Evolutionary conservation across 2,113 vertebrate species (phyloP), one percentile per base, ranked within the genome.

Genomic region (Myrmecophaga tridactyla): DNA sequence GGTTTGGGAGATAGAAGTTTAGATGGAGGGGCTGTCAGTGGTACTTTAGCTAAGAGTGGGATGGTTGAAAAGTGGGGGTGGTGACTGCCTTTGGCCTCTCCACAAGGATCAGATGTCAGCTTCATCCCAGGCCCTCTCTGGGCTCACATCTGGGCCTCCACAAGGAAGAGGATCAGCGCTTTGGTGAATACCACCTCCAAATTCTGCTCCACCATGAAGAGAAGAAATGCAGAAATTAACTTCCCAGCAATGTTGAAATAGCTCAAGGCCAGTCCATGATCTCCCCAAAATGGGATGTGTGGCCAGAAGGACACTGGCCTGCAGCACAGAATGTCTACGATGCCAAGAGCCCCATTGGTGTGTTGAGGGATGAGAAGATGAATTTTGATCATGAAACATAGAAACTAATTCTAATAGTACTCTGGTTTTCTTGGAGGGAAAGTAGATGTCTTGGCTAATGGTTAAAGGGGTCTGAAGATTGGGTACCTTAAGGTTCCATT

Each of bases 1-100:
- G 98, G 98, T 98, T 98, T 98, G 98, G 99, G 97, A 98, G 98
- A 99, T 98, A 98, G 98, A 98, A 98, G 98, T 98, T 98, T 97
- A 98, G 97, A 98, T 98, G 98, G 98, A 98, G 98, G 98, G 98
- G 97, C 98, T 99, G 98, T 99, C 99, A 98, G 97, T 95, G 97
- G 96, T 98, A 91, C 97, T 98, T 98, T 97, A 98, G 98, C 98
- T 98, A 96, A 98, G 97, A 98, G 94, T 36, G 85, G 97, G 98
- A 98, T 96, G 97, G 92, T 58, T 96, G 89, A 73, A 92, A 90
- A 88, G 94, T 21, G 62, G 97, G 84, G 93, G 92, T 48, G 67
- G 94, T 0, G 1, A 58, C 51, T 84, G 94, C 70, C 51, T 96
- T 92, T 81, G 90, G 94, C 76, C 76, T 92, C 77, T 92, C 77